Evolutionary conservation across 2,888 invertebrate species (phyloP), one percentile per base, ranked within the genome.

Genomic region (Ormyrus pomaceus): DNA sequence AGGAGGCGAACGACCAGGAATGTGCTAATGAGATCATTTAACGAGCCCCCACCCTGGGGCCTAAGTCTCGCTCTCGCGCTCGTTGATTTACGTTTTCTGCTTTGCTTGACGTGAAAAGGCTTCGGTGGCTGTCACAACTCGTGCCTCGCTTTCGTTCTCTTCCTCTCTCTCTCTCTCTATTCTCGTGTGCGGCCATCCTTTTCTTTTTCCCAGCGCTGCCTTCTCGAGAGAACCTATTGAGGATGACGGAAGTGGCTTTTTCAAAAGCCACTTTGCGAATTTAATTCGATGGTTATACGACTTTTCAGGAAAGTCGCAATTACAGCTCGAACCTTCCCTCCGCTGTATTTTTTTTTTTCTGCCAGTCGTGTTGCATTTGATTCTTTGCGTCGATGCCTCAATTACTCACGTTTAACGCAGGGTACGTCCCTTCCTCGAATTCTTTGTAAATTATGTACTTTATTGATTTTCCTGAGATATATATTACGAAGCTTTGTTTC

Each of bases 21-120:
- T 90, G 89, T 88, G 89, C 88, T 90, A 90, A 90, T 90, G 89
- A 89, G 90, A 89, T 89, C 89, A 89, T 90, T 89, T 89, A 88
- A 87, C 88, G 85, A 85, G 84, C 83, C 48, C 19, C 55, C 58
- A 50, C 34, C 34, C 34, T 2, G 34, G 34, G 50, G 70, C 66
- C 81, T 66, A 72, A 72, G 75, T 68, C 80, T 69, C 45, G 70
- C 61, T 34, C 34, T 34, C 83, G 83, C 82, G 65, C 69, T 82
- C 75, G 76, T 86, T 86, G 87, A 87, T 86, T 87, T 87, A 87
- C 86, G 84, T 83, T 84, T 77, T 79, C 82, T 84, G 79, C 81
- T 82, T 70, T 73, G 79, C 79, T 75, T 70, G 64, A 71, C 74
- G 79, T 65, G 65, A 79, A 79, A 65, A 78, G 73, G 68, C 78